phyloP scores from a whole-genome alignment of 2,113 vertebrate genomes.

The Festucalex cinctus region DNA sequence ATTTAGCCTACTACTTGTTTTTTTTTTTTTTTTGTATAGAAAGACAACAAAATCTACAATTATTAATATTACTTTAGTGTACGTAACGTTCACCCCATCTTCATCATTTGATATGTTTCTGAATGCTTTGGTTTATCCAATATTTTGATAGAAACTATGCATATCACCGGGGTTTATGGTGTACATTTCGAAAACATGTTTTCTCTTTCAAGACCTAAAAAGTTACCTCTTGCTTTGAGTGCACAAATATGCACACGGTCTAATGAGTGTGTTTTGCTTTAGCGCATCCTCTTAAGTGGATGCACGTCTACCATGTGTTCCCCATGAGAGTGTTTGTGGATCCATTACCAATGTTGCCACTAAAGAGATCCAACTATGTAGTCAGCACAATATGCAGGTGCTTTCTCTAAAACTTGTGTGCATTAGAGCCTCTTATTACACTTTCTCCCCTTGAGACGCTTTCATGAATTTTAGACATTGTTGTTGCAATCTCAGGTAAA shows the following conservation, averaged over 20 bases:
- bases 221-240: slow-evolving; percentile 29
- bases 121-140: not conserved
- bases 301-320: slow-evolving; percentile 51
- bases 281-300: slow-evolving; percentile 55
- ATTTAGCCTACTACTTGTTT: too few relatives aligned
- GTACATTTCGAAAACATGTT: slow-evolving; percentile 16
- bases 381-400: slow-evolving; percentile 59
- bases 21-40: not conserved
- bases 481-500: slow-evolving; percentile 34
- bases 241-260: slow-evolving; percentile 47
- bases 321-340: slow-evolving; percentile 59
- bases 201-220: slow-evolving; percentile 16
- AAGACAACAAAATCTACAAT: not conserved
- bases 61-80: not conserved
- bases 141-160: slow-evolving; percentile 18
- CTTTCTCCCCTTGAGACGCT: slow-evolving; percentile 23
- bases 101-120: slow-evolving; percentile 1
- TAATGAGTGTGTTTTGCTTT: slow-evolving; percentile 36
- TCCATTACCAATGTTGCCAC: slow-evolving; percentile 64
- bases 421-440: slow-evolving; percentile 37
- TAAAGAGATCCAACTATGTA: slow-evolving; percentile 31
- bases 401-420: slow-evolving; percentile 44
- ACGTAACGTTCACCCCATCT: not conserved
- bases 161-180: not conserved
- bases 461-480: slow-evolving; percentile 21